These are phyloP conservation scores for Halcyon badia DNA, from an alignment of 2,797 vertebrate species.

Conservation along the genomic window DNA sequence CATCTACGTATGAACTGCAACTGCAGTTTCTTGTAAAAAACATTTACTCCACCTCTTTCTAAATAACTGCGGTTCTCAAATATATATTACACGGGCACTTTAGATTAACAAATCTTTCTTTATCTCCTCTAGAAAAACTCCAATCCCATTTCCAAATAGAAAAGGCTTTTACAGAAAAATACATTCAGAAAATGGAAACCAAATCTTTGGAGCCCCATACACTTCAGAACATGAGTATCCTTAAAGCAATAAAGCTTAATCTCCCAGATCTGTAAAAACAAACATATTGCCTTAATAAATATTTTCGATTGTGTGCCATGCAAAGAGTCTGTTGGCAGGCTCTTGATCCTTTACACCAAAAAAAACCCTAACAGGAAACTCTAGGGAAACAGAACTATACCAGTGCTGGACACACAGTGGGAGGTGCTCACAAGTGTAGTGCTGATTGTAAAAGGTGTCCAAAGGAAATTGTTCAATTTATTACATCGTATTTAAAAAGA, in stretches of 20 bases:
- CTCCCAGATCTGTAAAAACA: constrained; percentile 28
- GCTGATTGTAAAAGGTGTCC: constrained; percentile 12
- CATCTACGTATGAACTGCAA: not conserved
- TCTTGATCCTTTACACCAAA: not conserved
- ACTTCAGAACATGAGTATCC: not conserved
- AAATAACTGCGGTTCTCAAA: not conserved
- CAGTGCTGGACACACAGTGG: not conserved
- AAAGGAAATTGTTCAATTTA: constrained; percentile 25
- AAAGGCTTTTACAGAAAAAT: not conserved
- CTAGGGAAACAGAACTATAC: not conserved
- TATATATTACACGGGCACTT: not conserved
- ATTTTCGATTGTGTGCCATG: not conserved
- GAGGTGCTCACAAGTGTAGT: not conserved
- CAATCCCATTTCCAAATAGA: not conserved
- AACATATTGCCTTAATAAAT: constrained; percentile 4
- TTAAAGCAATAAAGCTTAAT: constrained; percentile 12
- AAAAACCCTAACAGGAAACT: not conserved
- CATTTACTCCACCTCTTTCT: not conserved
- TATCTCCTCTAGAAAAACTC: not conserved
- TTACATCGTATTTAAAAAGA: constrained; percentile 15
- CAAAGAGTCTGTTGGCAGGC: not conserved
- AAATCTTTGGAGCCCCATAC: not conserved
- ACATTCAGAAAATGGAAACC: not conserved
- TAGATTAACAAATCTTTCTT: not conserved
- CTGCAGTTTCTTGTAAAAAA: not conserved